Conservation (phyloP, 1,140 invertebrate genomes). For the Palaemon carinicauda region DNA sequence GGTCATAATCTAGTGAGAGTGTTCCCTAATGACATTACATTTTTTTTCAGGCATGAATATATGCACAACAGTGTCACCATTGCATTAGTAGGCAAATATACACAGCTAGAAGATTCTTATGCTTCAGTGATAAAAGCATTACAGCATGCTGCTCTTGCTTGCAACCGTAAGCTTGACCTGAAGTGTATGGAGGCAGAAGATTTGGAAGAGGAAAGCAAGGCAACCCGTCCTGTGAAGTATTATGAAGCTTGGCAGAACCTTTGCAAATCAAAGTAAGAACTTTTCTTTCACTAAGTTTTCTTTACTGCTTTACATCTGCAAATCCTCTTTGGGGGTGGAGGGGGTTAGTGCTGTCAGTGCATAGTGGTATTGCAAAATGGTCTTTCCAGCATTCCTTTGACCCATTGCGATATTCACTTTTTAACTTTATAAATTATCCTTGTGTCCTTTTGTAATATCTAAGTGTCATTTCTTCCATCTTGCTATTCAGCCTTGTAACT, state of each 20-base stretch:
- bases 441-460: too few species aligned
- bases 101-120: conserved; percentile 94
- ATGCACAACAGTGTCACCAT: conserved; percentile 86
- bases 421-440: too few species aligned
- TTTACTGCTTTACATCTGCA: too few species aligned
- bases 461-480: too few species aligned
- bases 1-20: not conserved
- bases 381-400: too few species aligned
- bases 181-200: conserved; percentile 74
- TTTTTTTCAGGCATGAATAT: conserved; percentile 74
- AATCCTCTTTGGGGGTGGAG: too few species aligned
- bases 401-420: too few species aligned
- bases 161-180: conserved; percentile 84
- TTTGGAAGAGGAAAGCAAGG: conserved; percentile 80
- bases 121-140: conserved; percentile 95
- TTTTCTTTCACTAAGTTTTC: too few species aligned
- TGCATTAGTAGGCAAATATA: conserved; percentile 98
- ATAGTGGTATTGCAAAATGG: too few species aligned
- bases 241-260: conserved; percentile 94
- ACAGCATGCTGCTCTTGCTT: conserved; percentile 87
- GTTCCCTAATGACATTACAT: not conserved
- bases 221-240: conserved; percentile 81
- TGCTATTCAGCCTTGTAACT: too few species aligned
- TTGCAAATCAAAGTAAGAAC: conserved; percentile 82
- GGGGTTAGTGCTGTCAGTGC: too few species aligned